A percentile compares a stretch with the other conserved stretches of the same genome.
Evolutionary conservation across 2,797 vertebrate species (phyloP).

Genomic region (Peromyscus melanophrys): DNA sequence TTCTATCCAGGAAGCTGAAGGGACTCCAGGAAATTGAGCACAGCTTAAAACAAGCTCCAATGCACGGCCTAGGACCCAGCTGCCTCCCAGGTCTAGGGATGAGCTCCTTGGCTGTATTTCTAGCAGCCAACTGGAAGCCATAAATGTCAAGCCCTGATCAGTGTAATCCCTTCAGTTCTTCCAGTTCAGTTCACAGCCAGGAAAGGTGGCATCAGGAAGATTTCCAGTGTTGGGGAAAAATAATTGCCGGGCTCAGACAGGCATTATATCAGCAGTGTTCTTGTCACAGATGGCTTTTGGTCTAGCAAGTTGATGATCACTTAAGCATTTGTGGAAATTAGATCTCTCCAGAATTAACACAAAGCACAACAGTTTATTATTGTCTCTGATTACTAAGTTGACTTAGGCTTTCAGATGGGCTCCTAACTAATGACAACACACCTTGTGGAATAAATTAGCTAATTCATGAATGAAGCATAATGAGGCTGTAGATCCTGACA

Average conservation of each 20-base stretch:
- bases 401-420: constrained; percentile 26
- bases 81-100: constrained; percentile 31
- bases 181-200: constrained; percentile 59
- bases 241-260: constrained; percentile 31
- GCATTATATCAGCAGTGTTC: constrained; percentile 36
- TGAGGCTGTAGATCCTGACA: not conserved
- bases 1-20: not conserved
- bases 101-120: constrained; percentile 61
- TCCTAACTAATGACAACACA: not conserved
- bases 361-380: constrained; percentile 6
- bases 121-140: constrained; percentile 64
- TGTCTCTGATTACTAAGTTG: constrained; percentile 10
- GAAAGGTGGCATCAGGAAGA: constrained; percentile 64
- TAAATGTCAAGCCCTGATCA: constrained; percentile 80
- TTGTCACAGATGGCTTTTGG: not conserved
- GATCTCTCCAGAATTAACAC: constrained; percentile 61
- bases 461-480: not conserved
- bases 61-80: constrained; percentile 17
- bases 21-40: constrained; percentile 48
- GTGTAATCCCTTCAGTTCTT: constrained; percentile 70
- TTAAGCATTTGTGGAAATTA: constrained; percentile 47
- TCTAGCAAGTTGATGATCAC: constrained; percentile 27
- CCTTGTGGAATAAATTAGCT: not conserved
- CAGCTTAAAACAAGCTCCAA: constrained; percentile 44
- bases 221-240: constrained; percentile 40